Base-by-base conservation (phyloP, 2,888 invertebrate genomes). In the Monopis laevigella region DNA sequence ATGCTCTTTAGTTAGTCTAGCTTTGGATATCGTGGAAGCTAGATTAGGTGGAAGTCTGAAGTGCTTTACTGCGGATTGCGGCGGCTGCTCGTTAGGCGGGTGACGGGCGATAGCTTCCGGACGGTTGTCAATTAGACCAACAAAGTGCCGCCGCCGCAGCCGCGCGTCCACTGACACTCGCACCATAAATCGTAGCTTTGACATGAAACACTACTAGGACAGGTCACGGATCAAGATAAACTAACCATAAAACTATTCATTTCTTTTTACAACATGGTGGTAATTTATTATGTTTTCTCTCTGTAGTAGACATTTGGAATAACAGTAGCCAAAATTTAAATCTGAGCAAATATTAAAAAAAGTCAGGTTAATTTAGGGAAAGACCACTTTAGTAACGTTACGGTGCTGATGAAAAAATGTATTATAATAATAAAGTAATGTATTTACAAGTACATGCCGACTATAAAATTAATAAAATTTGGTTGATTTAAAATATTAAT, bases 71-170 rank as follows among this genome's bases (percentile, higher is more conserved):
- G 36, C 36, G 36, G 36, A 36, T 36, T 36, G 51, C 46, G 46
- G 44, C 42, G 46, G 39, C 51, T 47, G 50, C 61, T 62, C 54
- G 65, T 65, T 65, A 65, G 51, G 21, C 43, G 41, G 59, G 59
- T 59, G 56, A 61, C 53, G 49, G 51, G 50, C 48, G 54, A 53
- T 57, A 51, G 53, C 54, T 63, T 58, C 62, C 59, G 59, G 62
- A 58, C 58, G 57, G 62, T 68, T 67, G 72, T 73, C 72, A 73
- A 73, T 74, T 72, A 73, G 59, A 64, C 58, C 59, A 58, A 62
- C 61, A 62, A 63, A 62, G 61, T 58, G 58, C 60, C 58, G 58
- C 58, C 45, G 19, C 21, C 36, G 21, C 36, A 32, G 21, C 17
- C 18, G 36, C 36, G 6, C 21, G 19, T 21, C 36, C 36, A 21